A percentile compares a stretch with the other conserved stretches of the same genome.
Conservation (phyloP, 2,888 invertebrate species). For the Eumacrocentrus americanus region DNA sequence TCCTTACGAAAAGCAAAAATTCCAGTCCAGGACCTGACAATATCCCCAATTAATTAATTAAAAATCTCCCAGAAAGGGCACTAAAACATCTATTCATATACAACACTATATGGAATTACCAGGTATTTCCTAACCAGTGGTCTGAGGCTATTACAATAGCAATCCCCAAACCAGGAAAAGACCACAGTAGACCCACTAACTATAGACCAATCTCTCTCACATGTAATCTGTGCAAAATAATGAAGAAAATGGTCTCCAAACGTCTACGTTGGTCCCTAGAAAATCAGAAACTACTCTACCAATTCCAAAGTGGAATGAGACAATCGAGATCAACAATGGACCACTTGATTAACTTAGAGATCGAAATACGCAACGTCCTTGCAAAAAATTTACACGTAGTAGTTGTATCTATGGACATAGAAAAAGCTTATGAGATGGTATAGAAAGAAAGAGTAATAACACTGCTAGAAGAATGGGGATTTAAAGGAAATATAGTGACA, state of each 20-base stretch:
- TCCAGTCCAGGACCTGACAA: constrained; percentile 33
- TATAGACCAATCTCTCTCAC: constrained; percentile 21
- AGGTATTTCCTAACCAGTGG: constrained; percentile 12
- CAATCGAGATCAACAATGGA: too few species aligned
- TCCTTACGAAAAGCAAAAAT: constrained; percentile 11
- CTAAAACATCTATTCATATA: too few species aligned
- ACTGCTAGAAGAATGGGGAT: neutral
- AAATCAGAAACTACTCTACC: neutral
- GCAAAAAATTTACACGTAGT: too few species aligned
- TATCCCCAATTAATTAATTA: constrained; percentile 26
- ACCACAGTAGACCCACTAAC: constrained; percentile 10
- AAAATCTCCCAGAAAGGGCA: constrained; percentile 21
- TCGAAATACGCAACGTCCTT: too few species aligned
- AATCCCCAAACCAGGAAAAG: constrained; percentile 15
- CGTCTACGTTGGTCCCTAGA: constrained; percentile 13
- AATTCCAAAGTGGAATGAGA: too few species aligned
- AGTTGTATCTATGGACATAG: too few species aligned
- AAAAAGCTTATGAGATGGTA: constrained; percentile 21
- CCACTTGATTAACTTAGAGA: too few species aligned
- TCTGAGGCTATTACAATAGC: constrained; percentile 1
- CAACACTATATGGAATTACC: neutral
- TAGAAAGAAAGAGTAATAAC: constrained; percentile 2
- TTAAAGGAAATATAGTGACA: constrained; percentile 8
- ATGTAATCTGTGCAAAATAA: constrained; percentile 17
- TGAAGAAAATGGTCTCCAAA: constrained; percentile 15